Percentiles rank a stretch among this genome's conserved stretches.
Conservation (phyloP, 2,797 vertebrate species). For the Hypotaenidia philippensis region DNA sequence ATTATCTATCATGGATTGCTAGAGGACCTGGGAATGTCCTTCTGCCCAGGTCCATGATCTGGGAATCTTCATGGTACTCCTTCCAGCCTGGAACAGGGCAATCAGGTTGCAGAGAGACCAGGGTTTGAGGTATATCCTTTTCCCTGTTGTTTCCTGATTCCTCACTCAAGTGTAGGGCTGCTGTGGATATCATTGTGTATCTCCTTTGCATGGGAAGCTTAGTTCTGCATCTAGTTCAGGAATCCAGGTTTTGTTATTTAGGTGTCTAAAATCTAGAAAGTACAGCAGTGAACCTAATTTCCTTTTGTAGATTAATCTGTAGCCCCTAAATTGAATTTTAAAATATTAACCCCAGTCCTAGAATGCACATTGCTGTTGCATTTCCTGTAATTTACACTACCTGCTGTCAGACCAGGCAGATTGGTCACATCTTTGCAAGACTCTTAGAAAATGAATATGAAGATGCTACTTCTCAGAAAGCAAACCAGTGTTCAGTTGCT, state of each 20-base stretch:
- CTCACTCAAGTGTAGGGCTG: neutral
- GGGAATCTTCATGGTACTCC: neutral
- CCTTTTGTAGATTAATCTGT: neutral
- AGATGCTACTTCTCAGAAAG: slow-evolving; percentile 79
- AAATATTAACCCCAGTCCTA: neutral
- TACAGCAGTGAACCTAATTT: neutral
- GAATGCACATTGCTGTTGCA: neutral
- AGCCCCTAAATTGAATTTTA: neutral
- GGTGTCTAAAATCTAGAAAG: neutral
- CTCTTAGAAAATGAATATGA: slow-evolving; percentile 77
- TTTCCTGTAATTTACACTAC: slow-evolving; percentile 50
- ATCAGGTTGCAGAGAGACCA: neutral
- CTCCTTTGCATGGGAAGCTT: neutral
- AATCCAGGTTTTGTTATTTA: neutral
- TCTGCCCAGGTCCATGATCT: neutral
- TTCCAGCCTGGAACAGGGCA: neutral
- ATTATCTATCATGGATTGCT: neutral
- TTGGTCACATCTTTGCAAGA: slow-evolving; percentile 64
- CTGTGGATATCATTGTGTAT: neutral
- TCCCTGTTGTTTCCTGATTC: neutral
- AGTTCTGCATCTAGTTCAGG: neutral
- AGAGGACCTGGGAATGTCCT: neutral
- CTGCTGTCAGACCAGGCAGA: slow-evolving; percentile 54
- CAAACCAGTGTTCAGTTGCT: slow-evolving; percentile 61
- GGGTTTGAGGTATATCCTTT: neutral